Base-by-base conservation (phyloP, 2,113 vertebrate species). In the Silurus glanis region DNA sequence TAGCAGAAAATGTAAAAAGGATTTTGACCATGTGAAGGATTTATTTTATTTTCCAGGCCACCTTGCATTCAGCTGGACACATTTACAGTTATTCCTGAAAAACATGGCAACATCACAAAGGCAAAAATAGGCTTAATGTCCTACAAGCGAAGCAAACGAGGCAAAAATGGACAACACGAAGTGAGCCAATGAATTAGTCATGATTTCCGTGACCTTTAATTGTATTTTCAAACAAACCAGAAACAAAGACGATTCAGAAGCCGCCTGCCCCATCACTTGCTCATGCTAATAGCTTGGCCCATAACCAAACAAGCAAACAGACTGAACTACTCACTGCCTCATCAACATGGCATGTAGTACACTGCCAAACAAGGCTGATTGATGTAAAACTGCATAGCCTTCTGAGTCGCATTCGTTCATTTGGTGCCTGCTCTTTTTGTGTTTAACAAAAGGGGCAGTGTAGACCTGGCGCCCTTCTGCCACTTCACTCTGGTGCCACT, bases 251-350 rank as follows among this genome's bases (percentile, higher is more conserved):
- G 23, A 85, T 74, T n/a, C 78, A 66, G 28, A 28, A 19, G 55
- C 12, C 76, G 28, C 87, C 87, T 84, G 62, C 87, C 84, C 90
- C 74, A 59, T 62, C 49, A 3, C 88, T 69, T 66, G 69, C 53
- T 80, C 85, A 86, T n/a, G 59, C 78, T 85, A 86, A 91, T 91
- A 45, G 86, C 86, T 88, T 82, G 88, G 87, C 64, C 51, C 25
- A 59, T 25, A 84, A 85, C 83, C 91, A 90, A 82, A 87, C 89
- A 92, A 91, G 90, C 61, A 85, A 66, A 71, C 83, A 91, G 87
- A 64, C 69, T 12, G 83, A 87, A 90, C 84, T 85, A 88, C 89
- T 90, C 86, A 87, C 88, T 85, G 79, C 51, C 62, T 88, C 74
- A 47, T 49, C 83, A 81, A 83, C 80, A 88, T 37, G 86, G 86